These are phyloP conservation scores for Crambe crambe DNA, from an alignment of 37 sponge, comb jelly and placozoan species.

Conservation along the genomic window DNA sequence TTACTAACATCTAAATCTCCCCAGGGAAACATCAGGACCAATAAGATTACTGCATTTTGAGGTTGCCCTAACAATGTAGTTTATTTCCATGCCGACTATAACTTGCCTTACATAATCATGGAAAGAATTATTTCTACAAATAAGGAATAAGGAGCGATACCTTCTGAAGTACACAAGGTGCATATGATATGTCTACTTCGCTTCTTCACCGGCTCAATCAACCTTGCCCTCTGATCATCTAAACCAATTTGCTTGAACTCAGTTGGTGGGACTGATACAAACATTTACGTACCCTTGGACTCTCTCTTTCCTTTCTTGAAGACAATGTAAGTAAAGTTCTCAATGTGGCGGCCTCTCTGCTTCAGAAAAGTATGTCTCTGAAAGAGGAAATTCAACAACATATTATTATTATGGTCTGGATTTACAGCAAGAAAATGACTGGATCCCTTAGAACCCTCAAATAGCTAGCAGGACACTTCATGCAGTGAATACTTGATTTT, in stretches of 20 bases:
- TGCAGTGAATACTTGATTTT: too few species aligned
- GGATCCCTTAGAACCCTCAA: background rate
- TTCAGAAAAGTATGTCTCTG: constrained; percentile 33
- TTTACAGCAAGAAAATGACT: background rate
- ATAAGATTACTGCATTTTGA: too few species aligned
- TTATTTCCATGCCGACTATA: too few species aligned
- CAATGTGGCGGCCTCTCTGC: constrained; percentile 54
- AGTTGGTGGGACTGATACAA: too few species aligned
- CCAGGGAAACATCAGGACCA: too few species aligned
- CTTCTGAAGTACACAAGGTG: constrained; percentile 71
- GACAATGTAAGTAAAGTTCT: constrained; percentile 74
- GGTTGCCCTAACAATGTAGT: too few species aligned
- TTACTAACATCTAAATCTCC: too few species aligned
- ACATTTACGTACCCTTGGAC: background rate
- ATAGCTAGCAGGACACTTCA: too few species aligned
- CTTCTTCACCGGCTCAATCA: constrained; percentile 61
- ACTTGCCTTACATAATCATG: background rate
- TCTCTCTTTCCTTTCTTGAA: constrained; percentile 62
- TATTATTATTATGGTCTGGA: background rate
- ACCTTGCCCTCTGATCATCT: background rate
- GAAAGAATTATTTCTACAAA: background rate
- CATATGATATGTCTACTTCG: constrained; percentile 73
- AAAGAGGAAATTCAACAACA: background rate
- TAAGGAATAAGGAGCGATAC: constrained; percentile 10
- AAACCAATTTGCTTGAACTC: too few species aligned